phyloP scores from a whole-genome alignment of 2,888 invertebrate species.

The Leptarthrus brevirostris region DNA sequence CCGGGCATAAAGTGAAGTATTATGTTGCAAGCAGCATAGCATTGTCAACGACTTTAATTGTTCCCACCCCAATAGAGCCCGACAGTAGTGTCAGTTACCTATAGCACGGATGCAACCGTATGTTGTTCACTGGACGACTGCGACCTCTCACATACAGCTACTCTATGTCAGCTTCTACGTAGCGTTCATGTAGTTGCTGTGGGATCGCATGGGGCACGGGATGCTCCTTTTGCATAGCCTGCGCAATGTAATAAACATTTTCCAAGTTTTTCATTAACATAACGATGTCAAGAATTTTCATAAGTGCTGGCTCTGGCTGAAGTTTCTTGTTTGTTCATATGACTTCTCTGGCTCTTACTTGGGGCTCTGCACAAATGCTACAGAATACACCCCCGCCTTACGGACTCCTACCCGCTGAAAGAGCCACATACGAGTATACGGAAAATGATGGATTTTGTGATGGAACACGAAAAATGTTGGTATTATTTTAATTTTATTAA shows the following conservation, averaged over 20 bases:
- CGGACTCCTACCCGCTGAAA: neutral
- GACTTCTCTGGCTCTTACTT: neutral
- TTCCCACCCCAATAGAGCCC: neutral
- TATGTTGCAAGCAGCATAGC: neutral
- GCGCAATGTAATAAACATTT: slow-evolving; percentile 52
- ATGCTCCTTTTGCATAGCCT: neutral
- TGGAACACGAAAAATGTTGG: neutral
- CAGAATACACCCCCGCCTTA: neutral
- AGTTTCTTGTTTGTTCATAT: slow-evolving; percentile 20
- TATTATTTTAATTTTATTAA: slow-evolving; percentile 21
- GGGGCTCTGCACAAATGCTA: neutral
- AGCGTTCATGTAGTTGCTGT: too few species aligned
- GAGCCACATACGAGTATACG: neutral
- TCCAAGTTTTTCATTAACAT: slow-evolving; percentile 51
- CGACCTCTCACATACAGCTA: neutral
- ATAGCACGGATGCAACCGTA: neutral
- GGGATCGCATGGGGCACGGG: neutral
- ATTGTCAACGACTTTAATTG: slow-evolving; percentile 27
- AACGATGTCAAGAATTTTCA: slow-evolving; percentile 52
- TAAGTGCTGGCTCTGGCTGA: slow-evolving; percentile 36
- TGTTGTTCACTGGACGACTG: neutral
- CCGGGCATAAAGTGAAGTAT: neutral
- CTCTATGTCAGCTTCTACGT: neutral
- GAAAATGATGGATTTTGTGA: neutral
- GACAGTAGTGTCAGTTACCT: neutral